Base-by-base conservation (phyloP, 2,113 vertebrate genomes). In the Rhea americana region DNA sequence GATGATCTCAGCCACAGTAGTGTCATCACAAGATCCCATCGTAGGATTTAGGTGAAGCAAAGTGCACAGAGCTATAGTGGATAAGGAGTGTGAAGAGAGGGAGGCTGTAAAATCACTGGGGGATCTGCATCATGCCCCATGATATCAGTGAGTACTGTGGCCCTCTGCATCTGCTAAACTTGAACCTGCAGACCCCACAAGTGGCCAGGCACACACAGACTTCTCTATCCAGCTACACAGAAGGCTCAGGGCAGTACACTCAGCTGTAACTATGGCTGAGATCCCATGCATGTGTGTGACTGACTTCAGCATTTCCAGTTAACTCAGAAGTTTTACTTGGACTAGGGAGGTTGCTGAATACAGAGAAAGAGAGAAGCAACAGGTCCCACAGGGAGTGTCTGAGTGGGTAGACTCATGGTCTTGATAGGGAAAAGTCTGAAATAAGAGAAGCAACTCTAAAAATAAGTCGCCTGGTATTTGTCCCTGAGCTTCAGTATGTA, bases 311-410 rank as follows among this genome's bases (percentile, higher is more conserved):
- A 9, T 76, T 95, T 90, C 91, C 83, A 96, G 86, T 68, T 50
- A 94, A 89, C 77, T 81, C 82, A 15, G 24, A 82, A 90, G 85
- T 86, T 95, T 93, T 84, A 88, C 62, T 96, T 91, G 90, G 83
- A 95, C 94, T 32, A 86, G 77, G 22, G n/a, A 96, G 30, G 45
- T 13, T 77, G 90, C 18, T 90, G 88, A 86, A 94, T 95, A 87
- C 37, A 59, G 71, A 88, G 72, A 67, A 37, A 88, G 65, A 83
- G 47, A 50, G n/a, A 81, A 93, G 80, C 21, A 35, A 80, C 85
- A 86, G 68, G 85, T 91, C 82, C 70, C 24, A 1, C 45, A 86
- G 73, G 93, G 91, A 93, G 83, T 3, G 3, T 45, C 43, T 53
- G 62, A 84, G 45, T 55, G 80, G 66, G 74, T 19, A 90, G 71